A percentile compares a stretch with the other conserved stretches of the same genome.
phyloP scores from a whole-genome alignment of 1,140 invertebrate species.

The Caenorhabditis brenneri region DNA sequence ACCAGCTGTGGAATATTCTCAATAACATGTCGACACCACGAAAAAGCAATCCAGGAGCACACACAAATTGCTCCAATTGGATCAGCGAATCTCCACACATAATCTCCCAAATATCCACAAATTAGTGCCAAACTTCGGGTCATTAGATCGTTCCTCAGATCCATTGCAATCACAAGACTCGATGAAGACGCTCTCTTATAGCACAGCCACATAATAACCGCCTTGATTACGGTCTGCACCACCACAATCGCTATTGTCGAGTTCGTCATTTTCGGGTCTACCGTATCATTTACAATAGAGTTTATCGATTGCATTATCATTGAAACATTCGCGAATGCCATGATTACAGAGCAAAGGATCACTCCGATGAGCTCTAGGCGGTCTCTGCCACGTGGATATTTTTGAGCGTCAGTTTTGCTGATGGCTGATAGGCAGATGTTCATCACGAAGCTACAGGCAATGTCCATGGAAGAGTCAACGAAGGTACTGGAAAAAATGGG shows the following conservation, averaged over 20 bases:
- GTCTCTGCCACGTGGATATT: slow-evolving; percentile 58
- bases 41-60: slow-evolving; percentile 47
- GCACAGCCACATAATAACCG: neutral
- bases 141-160: slow-evolving; percentile 6
- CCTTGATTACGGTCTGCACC: neutral
- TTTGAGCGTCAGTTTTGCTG: slow-evolving; percentile 48
- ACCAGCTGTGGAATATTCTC: slow-evolving; percentile 54
- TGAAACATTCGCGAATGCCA: slow-evolving; percentile 59
- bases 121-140: neutral
- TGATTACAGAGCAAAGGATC: slow-evolving; percentile 57
- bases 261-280: slow-evolving; percentile 29
- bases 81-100: neutral
- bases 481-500: slow-evolving; percentile 57
- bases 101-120: neutral
- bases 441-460: slow-evolving; percentile 53
- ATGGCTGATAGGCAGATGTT: slow-evolving; percentile 49
- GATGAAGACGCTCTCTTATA: slow-evolving; percentile 5
- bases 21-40: slow-evolving; percentile 55
- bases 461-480: slow-evolving; percentile 59
- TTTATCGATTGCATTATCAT: slow-evolving; percentile 58
- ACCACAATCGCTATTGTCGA: neutral
- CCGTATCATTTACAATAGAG: slow-evolving; percentile 48
- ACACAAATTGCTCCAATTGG: slow-evolving; percentile 9
- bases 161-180: slow-evolving; percentile 23
- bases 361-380: slow-evolving; percentile 56